Conservation (phyloP, 1,140 invertebrate genomes). For the Protaetia brevitarsis region DNA sequence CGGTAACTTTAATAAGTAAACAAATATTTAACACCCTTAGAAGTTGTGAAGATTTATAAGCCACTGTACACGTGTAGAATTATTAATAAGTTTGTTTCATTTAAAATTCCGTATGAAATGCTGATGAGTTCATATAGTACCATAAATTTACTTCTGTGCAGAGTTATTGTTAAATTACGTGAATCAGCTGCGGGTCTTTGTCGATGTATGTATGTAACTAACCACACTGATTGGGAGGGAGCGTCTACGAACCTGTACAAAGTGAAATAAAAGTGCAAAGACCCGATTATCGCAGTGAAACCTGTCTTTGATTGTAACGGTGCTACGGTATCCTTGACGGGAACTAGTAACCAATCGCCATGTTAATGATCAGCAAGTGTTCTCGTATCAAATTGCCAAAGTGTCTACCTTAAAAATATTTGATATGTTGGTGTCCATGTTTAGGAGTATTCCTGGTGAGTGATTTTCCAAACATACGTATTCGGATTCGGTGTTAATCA, state of each 20-base stretch:
- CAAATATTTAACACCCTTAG: too few species aligned
- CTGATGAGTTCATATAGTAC: too few species aligned
- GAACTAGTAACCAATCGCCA: constrained; percentile 14
- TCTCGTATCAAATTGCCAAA: background rate
- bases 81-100: too few species aligned
- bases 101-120: too few species aligned
- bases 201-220: too few species aligned
- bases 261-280: constrained; percentile 21
- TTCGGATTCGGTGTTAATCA: too few species aligned
- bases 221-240: background rate
- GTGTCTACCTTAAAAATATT: constrained; percentile 22
- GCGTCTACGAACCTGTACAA: background rate
- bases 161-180: background rate
- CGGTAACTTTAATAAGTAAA: too few species aligned
- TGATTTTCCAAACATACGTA: background rate
- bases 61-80: too few species aligned
- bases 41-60: too few species aligned
- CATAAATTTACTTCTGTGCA: too few species aligned
- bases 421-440: constrained; percentile 45
- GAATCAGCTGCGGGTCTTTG: background rate
- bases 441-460: constrained; percentile 44
- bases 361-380: constrained; percentile 10
- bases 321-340: constrained; percentile 21
- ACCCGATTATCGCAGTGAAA: constrained; percentile 18
- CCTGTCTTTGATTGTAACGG: constrained; percentile 21